Evolutionary conservation across 2,113 vertebrate genomes (phyloP).

Genomic region (Laterallus jamaicensis): DNA sequence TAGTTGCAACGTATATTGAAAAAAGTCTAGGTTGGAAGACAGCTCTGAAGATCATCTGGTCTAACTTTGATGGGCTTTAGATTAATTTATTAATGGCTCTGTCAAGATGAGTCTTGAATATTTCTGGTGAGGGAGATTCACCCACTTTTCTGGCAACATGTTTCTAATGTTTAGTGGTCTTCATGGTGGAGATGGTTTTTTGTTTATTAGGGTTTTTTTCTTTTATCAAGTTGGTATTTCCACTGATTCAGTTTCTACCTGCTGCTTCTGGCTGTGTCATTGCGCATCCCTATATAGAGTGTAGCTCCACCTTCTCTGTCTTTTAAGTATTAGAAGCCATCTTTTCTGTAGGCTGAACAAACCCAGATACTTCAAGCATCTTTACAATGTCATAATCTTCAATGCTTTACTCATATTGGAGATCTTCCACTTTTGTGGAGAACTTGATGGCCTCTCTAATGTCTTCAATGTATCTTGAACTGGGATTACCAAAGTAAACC

Average conservation of each 20-base stretch:
- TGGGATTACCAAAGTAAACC: neutral
- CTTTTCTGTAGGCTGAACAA: neutral
- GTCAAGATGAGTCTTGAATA: neutral
- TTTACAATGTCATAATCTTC: neutral
- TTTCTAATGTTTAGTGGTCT: neutral
- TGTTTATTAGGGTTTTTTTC: neutral
- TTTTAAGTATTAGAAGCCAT: neutral
- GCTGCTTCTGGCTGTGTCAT: neutral
- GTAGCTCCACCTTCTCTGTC: neutral
- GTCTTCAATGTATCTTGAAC: neutral
- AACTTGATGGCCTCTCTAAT: neutral
- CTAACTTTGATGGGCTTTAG: neutral
- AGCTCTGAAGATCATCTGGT: neutral
- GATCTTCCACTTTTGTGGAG: neutral
- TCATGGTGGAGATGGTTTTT: neutral
- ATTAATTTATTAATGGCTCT: neutral
- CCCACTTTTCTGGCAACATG: neutral
- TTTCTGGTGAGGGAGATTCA: neutral
- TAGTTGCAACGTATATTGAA: neutral
- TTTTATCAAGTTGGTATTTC: neutral
- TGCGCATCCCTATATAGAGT: neutral
- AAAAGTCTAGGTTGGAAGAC: neutral
- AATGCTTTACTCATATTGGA: neutral
- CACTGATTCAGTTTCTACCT: neutral
- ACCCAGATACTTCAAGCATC: accelerated